A percentile compares a stretch with the other conserved stretches of the same genome.
Evolutionary conservation across 2,888 invertebrate genomes (phyloP).

Genomic region (Oxyteleia sp.): DNA sequence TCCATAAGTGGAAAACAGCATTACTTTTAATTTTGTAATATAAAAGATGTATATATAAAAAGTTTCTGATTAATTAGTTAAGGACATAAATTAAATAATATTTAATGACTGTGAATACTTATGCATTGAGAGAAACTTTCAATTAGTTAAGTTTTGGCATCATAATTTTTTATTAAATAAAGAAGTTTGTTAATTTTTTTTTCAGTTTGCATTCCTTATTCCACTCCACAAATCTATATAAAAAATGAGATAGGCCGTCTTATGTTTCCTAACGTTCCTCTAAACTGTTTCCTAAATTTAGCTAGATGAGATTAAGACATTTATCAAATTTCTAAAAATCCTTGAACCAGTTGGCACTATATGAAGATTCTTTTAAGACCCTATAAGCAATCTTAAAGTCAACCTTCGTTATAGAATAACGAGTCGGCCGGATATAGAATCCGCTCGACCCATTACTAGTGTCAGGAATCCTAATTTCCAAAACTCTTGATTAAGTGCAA

Average conservation of each 20-base stretch:
- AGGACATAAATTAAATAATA: too few species aligned
- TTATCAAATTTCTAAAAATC: slow-evolving; percentile 51
- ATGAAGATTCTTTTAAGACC: slow-evolving; percentile 43
- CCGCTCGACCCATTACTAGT: slow-evolving; percentile 37
- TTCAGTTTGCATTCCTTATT: background rate
- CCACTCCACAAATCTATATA: background rate
- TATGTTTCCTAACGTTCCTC: slow-evolving; percentile 20
- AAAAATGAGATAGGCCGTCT: slow-evolving; percentile 18
- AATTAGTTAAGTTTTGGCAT: background rate
- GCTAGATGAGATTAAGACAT: slow-evolving; percentile 42
- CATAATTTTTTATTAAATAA: background rate
- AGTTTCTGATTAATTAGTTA: too few species aligned
- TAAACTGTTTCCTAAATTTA: slow-evolving; percentile 17
- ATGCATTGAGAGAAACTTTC: too few species aligned
- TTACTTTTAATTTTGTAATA: too few species aligned
- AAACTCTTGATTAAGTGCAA: slow-evolving; percentile 48
- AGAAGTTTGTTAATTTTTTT: background rate
- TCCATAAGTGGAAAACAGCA: too few species aligned
- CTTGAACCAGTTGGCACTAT: slow-evolving; percentile 58
- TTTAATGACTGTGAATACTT: too few species aligned
- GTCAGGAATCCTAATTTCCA: slow-evolving; percentile 33
- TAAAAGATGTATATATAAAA: too few species aligned
- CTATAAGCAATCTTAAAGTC: background rate
- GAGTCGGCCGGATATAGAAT: slow-evolving; percentile 18
- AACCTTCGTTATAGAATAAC: slow-evolving; percentile 50